Evolutionary conservation across 35 echinoderm and acorn worm species (phyloP).

Genomic region (Stichopus chloronotus): DNA sequence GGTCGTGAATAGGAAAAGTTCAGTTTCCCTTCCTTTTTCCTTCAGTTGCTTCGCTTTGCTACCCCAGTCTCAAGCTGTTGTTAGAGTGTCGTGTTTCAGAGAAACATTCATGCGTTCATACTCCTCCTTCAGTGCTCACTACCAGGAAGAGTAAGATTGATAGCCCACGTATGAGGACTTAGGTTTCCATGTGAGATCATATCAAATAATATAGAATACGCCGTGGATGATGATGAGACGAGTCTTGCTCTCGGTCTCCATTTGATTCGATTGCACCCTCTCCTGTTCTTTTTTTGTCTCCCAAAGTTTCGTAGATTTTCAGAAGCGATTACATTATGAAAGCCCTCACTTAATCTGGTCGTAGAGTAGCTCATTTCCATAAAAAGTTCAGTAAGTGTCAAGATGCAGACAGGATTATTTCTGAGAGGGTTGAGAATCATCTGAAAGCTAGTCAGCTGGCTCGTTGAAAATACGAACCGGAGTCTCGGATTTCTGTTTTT

Average conservation of each 20-base stretch:
- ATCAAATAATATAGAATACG: no score
- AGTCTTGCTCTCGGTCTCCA: neutral
- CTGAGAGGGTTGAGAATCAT: neutral
- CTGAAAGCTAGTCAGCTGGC: neutral
- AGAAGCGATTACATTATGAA: neutral
- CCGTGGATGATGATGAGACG: neutral
- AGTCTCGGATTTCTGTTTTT: neutral
- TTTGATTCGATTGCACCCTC: neutral
- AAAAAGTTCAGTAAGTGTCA: neutral
- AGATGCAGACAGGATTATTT: neutral
- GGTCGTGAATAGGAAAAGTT: neutral
- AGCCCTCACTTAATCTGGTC: neutral
- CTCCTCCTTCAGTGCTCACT: neutral
- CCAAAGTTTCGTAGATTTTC: neutral
- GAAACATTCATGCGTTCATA: neutral
- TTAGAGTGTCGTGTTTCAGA: neutral
- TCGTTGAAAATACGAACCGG: neutral
- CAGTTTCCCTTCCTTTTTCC: neutral
- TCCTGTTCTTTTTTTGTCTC: neutral
- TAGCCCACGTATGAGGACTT: neutral
- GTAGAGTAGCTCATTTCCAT: neutral
- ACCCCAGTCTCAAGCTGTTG: neutral
- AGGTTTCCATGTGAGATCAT: neutral
- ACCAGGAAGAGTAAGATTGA: neutral
- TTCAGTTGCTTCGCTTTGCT: neutral